Evolutionary conservation across 1,140 invertebrate genomes (phyloP).

Genomic region (Heliconius hermathena): DNA sequence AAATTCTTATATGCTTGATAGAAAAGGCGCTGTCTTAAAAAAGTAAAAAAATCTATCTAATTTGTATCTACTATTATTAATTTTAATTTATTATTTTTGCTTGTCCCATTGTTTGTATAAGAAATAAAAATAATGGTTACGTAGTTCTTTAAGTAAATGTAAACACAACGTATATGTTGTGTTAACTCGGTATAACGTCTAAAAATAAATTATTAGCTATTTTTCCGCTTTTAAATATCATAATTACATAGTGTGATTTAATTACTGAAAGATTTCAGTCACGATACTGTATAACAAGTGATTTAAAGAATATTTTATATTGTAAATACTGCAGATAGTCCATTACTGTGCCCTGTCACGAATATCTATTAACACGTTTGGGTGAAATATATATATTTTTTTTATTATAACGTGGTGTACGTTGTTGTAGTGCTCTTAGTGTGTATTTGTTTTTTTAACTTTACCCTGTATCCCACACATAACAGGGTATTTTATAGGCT

Average conservation of each 20-base stretch:
- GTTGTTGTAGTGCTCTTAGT: neutral
- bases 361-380: neutral
- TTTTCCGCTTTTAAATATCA: neutral
- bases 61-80: too few relatives aligned
- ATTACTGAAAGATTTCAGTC: neutral
- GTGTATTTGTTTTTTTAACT: neutral
- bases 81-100: too few relatives aligned
- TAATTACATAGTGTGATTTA: slow-evolving; percentile 6
- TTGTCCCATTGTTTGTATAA: too few relatives aligned
- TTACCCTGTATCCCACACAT: too few relatives aligned
- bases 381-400: neutral
- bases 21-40: too few relatives aligned
- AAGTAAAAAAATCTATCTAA: too few relatives aligned
- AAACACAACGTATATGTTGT: too few relatives aligned
- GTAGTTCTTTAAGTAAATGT: too few relatives aligned
- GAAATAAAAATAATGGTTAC: too few relatives aligned
- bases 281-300: neutral
- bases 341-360: neutral
- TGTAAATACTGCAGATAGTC: neutral
- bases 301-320: neutral
- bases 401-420: neutral
- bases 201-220: neutral
- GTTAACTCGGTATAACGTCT: too few relatives aligned
- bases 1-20: too few relatives aligned
- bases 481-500: too few relatives aligned